These are phyloP conservation scores for Prietella phreatophila DNA, from an alignment of 2,113 vertebrate species.

Conservation along the genomic window DNA sequence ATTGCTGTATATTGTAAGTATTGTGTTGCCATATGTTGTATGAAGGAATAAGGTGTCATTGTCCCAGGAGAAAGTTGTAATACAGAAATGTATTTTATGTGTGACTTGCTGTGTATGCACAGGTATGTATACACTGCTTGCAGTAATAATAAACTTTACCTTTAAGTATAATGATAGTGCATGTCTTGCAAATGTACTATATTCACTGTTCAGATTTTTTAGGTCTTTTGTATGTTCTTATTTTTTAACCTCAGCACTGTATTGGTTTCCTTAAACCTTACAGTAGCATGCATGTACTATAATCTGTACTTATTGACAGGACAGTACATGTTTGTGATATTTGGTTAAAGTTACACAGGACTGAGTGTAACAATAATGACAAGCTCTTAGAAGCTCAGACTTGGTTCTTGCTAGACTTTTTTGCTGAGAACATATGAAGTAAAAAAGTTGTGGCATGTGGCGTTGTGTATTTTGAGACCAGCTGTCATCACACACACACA, in stretches of 20 bases:
- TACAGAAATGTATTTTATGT: background rate
- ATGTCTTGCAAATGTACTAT: background rate
- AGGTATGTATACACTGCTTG: background rate
- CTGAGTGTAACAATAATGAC: background rate
- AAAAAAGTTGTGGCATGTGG: constrained; percentile 2
- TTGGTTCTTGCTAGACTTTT: background rate
- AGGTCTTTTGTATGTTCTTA: background rate
- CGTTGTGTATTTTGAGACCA: constrained; percentile 5
- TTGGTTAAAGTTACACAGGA: background rate
- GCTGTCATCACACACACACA: constrained; percentile 3
- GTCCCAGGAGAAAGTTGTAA: background rate
- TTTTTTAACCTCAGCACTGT: background rate
- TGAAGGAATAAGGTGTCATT: background rate
- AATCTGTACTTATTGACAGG: background rate
- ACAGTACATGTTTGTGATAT: background rate
- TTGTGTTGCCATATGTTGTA: background rate
- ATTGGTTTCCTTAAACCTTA: background rate
- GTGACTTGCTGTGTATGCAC: background rate
- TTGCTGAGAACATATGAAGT: background rate
- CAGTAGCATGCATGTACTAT: background rate
- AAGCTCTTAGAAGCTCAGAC: background rate
- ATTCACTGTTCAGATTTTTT: background rate
- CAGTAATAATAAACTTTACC: background rate
- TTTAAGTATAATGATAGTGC: background rate
- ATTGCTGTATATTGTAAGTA: background rate